A percentile compares a stretch with the other conserved stretches of the same genome.
Evolutionary conservation across 2,797 vertebrate species (phyloP).

Genomic region (Limosa lapponica): DNA sequence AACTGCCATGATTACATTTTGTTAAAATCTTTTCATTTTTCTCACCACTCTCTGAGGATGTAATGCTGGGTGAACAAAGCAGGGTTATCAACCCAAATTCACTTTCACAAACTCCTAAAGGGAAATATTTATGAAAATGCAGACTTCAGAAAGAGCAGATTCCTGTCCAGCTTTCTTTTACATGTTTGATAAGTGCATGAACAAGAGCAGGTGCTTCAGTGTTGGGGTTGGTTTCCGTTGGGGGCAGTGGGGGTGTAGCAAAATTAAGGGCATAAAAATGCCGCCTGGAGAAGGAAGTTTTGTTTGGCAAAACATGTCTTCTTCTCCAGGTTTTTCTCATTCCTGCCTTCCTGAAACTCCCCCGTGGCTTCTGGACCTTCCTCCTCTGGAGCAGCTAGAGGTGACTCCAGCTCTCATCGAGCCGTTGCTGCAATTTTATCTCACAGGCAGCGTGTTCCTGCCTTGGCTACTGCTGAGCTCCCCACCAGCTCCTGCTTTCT

Average conservation of each 20-base stretch:
- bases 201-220: background rate
- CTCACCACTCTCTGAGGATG: conserved; percentile 17
- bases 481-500: background rate
- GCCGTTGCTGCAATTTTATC: background rate
- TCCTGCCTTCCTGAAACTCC: background rate
- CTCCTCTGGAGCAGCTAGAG: background rate
- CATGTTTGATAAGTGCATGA: background rate
- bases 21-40: conserved; percentile 59
- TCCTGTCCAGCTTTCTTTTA: conserved; percentile 1
- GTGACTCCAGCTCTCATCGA: background rate
- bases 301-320: background rate
- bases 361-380: background rate
- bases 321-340: background rate
- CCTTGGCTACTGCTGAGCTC: background rate
- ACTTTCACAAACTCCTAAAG: conserved; percentile 43
- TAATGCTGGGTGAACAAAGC: conserved; percentile 57
- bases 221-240: background rate
- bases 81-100: conserved; percentile 48
- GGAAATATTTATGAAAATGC: conserved; percentile 60
- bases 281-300: background rate
- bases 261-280: background rate
- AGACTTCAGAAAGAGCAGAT: conserved; percentile 34
- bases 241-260: background rate
- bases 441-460: rapidly evolving
- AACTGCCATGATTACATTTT: conserved; percentile 66